Evolutionary conservation across 35 echinoderm and acorn worm genomes (phyloP).

Genomic region (Nesometra sesokonis): DNA sequence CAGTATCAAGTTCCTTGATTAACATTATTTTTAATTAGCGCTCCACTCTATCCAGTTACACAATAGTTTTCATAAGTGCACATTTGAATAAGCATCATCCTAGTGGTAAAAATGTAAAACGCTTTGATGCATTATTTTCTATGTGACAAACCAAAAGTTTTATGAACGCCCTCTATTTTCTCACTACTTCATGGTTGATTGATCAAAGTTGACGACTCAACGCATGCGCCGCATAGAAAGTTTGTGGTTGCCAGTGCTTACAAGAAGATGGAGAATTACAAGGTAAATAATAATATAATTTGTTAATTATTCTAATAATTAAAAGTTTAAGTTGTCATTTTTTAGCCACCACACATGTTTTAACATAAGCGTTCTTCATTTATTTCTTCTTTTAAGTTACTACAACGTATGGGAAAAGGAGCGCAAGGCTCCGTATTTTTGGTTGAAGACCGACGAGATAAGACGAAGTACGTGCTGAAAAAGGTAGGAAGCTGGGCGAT

Average conservation of each 20-base stretch:
- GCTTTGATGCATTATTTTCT: too few relatives aligned
- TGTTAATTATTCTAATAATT: not conserved
- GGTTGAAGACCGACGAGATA: slow-evolving; percentile 38
- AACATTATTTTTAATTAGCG: too few relatives aligned
- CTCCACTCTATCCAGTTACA: too few relatives aligned
- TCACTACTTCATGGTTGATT: not conserved
- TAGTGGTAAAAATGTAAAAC: too few relatives aligned
- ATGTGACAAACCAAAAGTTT: too few relatives aligned
- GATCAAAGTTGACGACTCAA: not conserved
- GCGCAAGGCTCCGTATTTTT: slow-evolving; percentile 93
- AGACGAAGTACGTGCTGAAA: slow-evolving; percentile 58
- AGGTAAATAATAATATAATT: not conserved
- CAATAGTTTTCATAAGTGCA: too few relatives aligned
- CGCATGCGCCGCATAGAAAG: not conserved
- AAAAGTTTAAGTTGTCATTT: not conserved
- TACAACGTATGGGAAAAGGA: slow-evolving; percentile 91
- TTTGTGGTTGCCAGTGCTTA: slow-evolving; percentile 1
- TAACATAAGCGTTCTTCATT: not conserved
- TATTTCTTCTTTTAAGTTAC: slow-evolving; percentile 49
- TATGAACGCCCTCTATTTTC: not conserved
- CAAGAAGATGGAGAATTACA: slow-evolving; percentile 12
- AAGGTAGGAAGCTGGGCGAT: slow-evolving; percentile 46
- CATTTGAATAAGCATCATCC: too few relatives aligned
- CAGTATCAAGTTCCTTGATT: too few relatives aligned
- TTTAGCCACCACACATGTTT: not conserved